Evolutionary conservation across 2,888 invertebrate species (phyloP).

Genomic region (Julus scandinavius): DNA sequence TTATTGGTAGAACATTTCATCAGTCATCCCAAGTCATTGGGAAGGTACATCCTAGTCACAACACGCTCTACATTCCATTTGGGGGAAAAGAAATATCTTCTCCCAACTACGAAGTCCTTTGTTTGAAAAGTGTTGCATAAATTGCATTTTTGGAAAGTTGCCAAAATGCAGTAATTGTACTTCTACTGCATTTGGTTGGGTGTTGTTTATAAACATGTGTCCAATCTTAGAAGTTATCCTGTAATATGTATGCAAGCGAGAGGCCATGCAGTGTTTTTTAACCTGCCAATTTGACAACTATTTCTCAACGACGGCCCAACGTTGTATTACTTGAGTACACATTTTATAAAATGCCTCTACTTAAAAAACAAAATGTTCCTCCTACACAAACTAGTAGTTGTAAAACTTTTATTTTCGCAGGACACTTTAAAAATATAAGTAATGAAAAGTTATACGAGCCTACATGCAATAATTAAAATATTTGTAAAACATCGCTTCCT

Average conservation of each 20-base stretch:
- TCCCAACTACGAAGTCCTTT: slow-evolving; percentile 55
- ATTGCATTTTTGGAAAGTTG: no score
- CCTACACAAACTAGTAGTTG: background rate
- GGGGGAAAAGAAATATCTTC: slow-evolving; percentile 52
- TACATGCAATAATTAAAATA: background rate
- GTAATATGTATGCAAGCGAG: no score
- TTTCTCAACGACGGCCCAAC: no score
- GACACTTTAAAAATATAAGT: background rate
- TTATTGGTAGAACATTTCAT: slow-evolving; percentile 53
- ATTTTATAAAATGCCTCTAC: no score
- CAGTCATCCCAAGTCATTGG: slow-evolving; percentile 54
- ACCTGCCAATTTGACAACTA: no score
- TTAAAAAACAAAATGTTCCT: no score
- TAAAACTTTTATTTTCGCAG: background rate
- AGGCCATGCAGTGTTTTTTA: no score
- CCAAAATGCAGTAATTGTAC: no score
- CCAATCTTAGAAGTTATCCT: no score
- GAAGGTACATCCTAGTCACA: slow-evolving; percentile 55
- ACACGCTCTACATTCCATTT: slow-evolving; percentile 54
- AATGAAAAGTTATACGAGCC: slow-evolving; percentile 12
- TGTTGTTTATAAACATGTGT: no score
- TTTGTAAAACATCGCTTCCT: background rate
- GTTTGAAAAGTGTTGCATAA: slow-evolving; percentile 6
- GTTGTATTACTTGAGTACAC: no score
- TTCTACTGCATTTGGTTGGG: no score